These are phyloP conservation scores for Muscicapa adusta DNA, from an alignment of 2,113 vertebrate genomes.

Conservation along the genomic window DNA sequence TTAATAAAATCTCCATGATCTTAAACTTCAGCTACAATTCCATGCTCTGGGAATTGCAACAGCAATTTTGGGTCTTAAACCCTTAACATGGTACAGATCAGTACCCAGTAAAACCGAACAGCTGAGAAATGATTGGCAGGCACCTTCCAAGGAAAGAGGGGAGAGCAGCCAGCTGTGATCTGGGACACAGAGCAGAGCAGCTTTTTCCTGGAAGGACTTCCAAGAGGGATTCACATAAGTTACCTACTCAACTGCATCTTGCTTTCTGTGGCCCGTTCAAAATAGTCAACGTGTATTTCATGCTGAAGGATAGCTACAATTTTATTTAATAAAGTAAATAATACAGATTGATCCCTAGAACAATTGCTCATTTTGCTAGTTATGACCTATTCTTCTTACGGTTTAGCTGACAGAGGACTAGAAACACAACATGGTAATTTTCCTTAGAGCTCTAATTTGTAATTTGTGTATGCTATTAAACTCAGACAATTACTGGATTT, in stretches of 20 bases:
- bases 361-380: not conserved
- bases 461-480: not conserved
- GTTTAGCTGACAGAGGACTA: not conserved
- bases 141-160: not conserved
- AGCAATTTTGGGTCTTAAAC: not conserved
- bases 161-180: not conserved
- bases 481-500: not conserved
- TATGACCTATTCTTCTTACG: not conserved
- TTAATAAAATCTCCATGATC: not conserved
- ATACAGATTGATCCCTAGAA: not conserved
- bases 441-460: not conserved
- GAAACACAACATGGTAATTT: not conserved
- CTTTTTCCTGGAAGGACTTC: not conserved
- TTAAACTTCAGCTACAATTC: not conserved
- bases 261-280: not conserved
- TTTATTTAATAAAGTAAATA: not conserved
- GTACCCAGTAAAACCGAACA: not conserved
- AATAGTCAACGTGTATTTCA: not conserved
- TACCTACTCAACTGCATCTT: not conserved
- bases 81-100: not conserved
- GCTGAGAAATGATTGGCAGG: not conserved
- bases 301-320: not conserved
- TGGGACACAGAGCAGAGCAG: not conserved
- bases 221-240: not conserved
- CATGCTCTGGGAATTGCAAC: not conserved